Evolutionary conservation across 2,888 invertebrate genomes (phyloP).

Genomic region (Ectropis crepuscularia): DNA sequence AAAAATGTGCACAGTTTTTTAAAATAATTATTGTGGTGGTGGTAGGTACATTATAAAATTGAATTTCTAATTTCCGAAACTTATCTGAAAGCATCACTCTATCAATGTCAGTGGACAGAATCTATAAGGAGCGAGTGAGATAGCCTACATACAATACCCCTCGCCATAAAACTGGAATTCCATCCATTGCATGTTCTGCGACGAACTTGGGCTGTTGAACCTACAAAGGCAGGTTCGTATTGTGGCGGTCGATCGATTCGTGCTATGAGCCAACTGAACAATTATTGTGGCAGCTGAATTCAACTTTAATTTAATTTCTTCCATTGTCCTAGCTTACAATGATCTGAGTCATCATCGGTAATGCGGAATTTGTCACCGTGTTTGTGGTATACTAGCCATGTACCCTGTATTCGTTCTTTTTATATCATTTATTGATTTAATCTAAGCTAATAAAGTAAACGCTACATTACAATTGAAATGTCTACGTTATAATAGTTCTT

Average conservation of each 20-base stretch:
- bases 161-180: slow-evolving; percentile 3
- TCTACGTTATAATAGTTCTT: no score
- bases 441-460: no score
- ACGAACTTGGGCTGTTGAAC: slow-evolving; percentile 21
- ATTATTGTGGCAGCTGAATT: slow-evolving; percentile 22
- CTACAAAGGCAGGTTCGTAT: background rate
- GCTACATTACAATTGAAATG: no score
- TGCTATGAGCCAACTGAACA: slow-evolving; percentile 25
- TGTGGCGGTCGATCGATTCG: slow-evolving; percentile 1
- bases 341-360: slow-evolving; percentile 23
- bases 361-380: slow-evolving; percentile 6
- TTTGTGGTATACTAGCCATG: background rate
- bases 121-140: no score
- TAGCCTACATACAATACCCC: no score
- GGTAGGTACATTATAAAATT: no score
- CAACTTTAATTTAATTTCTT: slow-evolving; percentile 21
- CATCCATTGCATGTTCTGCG: slow-evolving; percentile 2
- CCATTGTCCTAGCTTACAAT: slow-evolving; percentile 31
- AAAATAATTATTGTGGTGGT: no score
- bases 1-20: no score
- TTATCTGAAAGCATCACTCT: no score
- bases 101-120: no score
- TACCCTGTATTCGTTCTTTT: background rate
- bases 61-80: no score
- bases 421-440: background rate